Evolutionary conservation across 2,888 invertebrate genomes (phyloP), one percentile per base, ranked within the genome.

Genomic region (Fragum sueziense): DNA sequence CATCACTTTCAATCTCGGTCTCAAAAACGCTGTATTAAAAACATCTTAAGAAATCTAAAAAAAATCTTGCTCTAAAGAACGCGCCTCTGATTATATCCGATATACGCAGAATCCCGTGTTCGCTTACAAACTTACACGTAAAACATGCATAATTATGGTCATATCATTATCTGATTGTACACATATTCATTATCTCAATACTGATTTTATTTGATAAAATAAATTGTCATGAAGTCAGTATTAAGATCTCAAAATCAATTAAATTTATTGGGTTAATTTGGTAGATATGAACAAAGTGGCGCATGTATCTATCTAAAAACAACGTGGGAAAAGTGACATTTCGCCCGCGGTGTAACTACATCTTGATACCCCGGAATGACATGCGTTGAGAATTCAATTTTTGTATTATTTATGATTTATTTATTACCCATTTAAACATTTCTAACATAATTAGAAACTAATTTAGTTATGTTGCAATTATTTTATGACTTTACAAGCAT

Each of bases 191-290:
- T 79, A 74, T 80, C 76, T 84, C 76, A 75, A 75, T 77, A n/a
- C 9, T 75, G 72, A 75, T 77, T 74, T 74, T 54, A 74, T 75
- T 52, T 62, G 80, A 80, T 80, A 80, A 79, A 65, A 74, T 61
- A 67, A 80, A 59, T 76, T 80, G 84, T 79, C 84, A 84, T 72
- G 69, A 80, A 80, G 79, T 79, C 73, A 76, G 78, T 70, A 75
- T 83, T 75, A n/a, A 83, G 73, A 74, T 62, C 76, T 75, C 72
- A 76, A 79, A 82, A 82, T 79, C 78, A 75, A 76, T 71, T 80
- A 74, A 79, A 74, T 51, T 68, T 70, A 73, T 78, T 62, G 70
- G n/a, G 57, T 41, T 62, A 51, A 70, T 54, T 34, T 34, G 52
- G 14, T 17, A 62, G 62, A 62, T 62, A 62, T n/a, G 62, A n/a